Evolutionary conservation across 2,888 invertebrate genomes (phyloP), one percentile per base, ranked within the genome.

Genomic region (Drosophila parthenogenetica): DNA sequence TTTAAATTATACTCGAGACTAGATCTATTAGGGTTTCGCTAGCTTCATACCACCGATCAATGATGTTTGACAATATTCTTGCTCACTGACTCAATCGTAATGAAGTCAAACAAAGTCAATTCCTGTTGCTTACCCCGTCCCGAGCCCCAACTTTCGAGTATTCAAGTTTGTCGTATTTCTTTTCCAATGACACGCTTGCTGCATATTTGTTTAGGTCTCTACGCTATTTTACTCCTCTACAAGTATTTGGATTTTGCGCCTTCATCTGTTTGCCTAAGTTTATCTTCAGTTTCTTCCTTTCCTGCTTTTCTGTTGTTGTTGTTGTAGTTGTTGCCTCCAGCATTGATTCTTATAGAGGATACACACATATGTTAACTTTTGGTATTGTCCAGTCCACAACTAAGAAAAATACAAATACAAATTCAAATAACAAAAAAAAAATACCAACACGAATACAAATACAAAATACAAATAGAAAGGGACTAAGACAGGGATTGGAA

Each of bases 141-240:
- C 48, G n/a, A n/a, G 7, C 2, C 8, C 32, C 51, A 48, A 42
- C 29, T 22, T n/a, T 17, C 35, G 43, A 43, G 43, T 42, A 22
- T 60, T 50, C 19, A 42, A 17, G 32, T 25, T 32, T 11, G 37
- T 49, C 54, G 58, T 46, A 29, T 8, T 53, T 45, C 39, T 48
- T 11, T 42, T 53, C 48, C 63, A 49, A 37, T 54, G 66, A 69
- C 81, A 83, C 68, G 66, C 55, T 70, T 61, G 32, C 70, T 77
- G 61, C 71, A 74, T 81, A 76, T 87, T 87, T 81, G 83, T 57
- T 87, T 82, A 81, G 88, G 86, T 54, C 66, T 59, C 61, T 29
- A 42, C 35, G 39, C 42, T 66, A 57, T 57, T 57, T 42, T 43
- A 7, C 42, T 43, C 8, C 63, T n/a, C 11, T 22, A 8, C 37